Evolutionary conservation across 2,113 vertebrate species (phyloP), one percentile per base, ranked within the genome.

Genomic region (Coryphaenoides rupestris): DNA sequence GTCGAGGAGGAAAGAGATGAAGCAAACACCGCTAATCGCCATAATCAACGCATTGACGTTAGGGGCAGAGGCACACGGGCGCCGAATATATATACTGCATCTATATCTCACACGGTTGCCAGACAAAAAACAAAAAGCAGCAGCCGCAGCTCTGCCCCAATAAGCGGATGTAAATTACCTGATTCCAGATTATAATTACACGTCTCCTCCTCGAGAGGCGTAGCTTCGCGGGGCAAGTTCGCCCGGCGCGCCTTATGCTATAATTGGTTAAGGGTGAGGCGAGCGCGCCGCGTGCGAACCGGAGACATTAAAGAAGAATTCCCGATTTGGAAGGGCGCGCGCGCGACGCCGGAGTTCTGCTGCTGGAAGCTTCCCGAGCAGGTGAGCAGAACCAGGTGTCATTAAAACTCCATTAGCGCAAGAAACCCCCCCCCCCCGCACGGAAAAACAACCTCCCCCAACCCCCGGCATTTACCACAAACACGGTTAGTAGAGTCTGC

Each of bases 331-430:
- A 68, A 59, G 45, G 45, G n/a, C n/a, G n/a, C n/a, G 72, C 46
- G 66, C 26, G 72, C 60, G 79, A 75, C 75, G n/a, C 72, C 76
- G 78, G 68, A 73, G 80, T 65, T 63, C n/a, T n/a, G n/a, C 68
- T 76, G 72, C 72, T 49, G 47, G 47, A 86, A 77, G 72, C 73
- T 77, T 85, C 73, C 66, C 76, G 77, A 86, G 76, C 68, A 82
- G 81, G 77, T 76, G 80, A 86, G 71, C 83, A 78, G 75, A 83
- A 82, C 74, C 59, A 83, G 74, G 65, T 72, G 74, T 86, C 85
- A 89, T 88, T 88, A 87, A 88, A 89, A 89, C 63, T 54, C 71
- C 72, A 89, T 90, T 88, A 87, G 56, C 60, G 60, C 77, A 74
- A 82, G 75, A 65, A 33, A 33, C 6, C 6, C 28, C 28, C n/a